Conservation (phyloP, 2,888 invertebrate genomes). For the Diarsia rubi region DNA sequence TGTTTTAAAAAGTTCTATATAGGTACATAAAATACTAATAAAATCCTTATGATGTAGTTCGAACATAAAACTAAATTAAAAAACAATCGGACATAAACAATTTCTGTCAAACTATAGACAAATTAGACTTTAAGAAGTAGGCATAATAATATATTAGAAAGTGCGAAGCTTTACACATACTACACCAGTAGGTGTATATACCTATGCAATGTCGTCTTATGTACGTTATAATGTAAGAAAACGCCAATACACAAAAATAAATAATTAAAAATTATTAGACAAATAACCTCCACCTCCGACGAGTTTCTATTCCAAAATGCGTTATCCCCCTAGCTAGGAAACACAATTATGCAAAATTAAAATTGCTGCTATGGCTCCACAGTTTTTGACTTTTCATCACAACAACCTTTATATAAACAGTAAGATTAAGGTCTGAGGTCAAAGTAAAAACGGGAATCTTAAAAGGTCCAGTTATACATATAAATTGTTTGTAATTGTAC, state of each 20-base stretch:
- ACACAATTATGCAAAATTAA: not conserved
- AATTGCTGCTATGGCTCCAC: not conserved
- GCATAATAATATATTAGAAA: slow-evolving; percentile 47
- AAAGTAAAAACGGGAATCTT: not conserved
- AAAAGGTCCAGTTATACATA: not conserved
- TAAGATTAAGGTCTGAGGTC: not conserved
- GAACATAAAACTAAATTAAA: slow-evolving; percentile 66
- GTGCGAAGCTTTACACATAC: slow-evolving; percentile 55
- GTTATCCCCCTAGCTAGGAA: not conserved
- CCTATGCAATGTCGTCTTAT: slow-evolving; percentile 45
- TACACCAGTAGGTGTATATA: slow-evolving; percentile 51
- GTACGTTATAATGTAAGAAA: slow-evolving; percentile 52
- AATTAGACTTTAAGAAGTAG: slow-evolving; percentile 43
- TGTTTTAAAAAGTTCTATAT: slow-evolving; percentile 69
- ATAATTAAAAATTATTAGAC: slow-evolving; percentile 37
- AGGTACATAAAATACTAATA: slow-evolving; percentile 74
- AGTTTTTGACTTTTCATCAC: not conserved
- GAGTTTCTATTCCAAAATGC: slow-evolving; percentile 20
- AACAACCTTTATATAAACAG: not conserved
- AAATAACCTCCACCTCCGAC: slow-evolving; percentile 40
- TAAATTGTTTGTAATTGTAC: not conserved
- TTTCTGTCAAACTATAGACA: slow-evolving; percentile 53
- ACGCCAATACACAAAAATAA: slow-evolving; percentile 46
- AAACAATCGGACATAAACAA: slow-evolving; percentile 56
- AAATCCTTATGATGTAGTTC: slow-evolving; percentile 72